Conservation (phyloP, 1,140 invertebrate genomes). For the Belonocnema kinseyi region DNA sequence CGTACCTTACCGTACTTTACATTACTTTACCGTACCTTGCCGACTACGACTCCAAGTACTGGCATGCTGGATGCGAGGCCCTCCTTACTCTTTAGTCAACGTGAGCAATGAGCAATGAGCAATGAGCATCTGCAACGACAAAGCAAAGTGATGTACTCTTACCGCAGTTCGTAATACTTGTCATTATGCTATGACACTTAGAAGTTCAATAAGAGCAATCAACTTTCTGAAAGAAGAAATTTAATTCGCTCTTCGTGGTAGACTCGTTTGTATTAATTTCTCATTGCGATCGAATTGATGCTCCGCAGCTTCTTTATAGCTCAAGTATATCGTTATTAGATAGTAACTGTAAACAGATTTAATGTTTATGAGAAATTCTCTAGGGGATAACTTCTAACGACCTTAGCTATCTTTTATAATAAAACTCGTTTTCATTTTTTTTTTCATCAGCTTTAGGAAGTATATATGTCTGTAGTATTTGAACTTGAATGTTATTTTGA, state of each 20-base stretch:
- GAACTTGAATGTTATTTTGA: no score
- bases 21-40: slow-evolving; percentile 62
- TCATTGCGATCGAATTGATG: neutral
- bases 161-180: slow-evolving; percentile 2
- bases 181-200: slow-evolving; percentile 14
- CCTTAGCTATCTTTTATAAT: no score
- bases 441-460: no score
- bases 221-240: neutral
- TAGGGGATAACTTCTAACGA: no score
- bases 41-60: slow-evolving; percentile 32
- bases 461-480: no score
- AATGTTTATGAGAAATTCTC: no score
- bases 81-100: slow-evolving; percentile 55
- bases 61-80: slow-evolving; percentile 50
- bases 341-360: no score
- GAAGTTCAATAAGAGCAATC: neutral
- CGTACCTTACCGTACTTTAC: slow-evolving; percentile 62
- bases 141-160: neutral
- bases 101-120: neutral
- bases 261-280: slow-evolving; percentile 1
- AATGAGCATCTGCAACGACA: neutral
- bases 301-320: no score
- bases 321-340: no score
- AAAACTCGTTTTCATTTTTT: no score
- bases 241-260: neutral